Evolutionary conservation across 2,888 invertebrate genomes (phyloP).

Genomic region (Stictocephala bisonia): DNA sequence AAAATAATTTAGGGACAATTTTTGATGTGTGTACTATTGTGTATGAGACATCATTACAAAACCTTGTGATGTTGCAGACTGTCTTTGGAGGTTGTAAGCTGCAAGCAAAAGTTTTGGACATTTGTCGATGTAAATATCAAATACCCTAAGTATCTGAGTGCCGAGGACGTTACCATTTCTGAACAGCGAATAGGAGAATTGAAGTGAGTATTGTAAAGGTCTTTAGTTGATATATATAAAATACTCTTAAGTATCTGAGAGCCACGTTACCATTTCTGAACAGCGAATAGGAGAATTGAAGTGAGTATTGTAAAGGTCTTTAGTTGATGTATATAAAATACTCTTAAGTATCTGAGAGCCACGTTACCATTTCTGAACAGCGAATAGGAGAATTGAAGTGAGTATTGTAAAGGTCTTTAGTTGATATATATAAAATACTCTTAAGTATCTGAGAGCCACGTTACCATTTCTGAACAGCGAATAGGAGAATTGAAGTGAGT

Average conservation of each 20-base stretch:
- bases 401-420: slow-evolving; percentile 16
- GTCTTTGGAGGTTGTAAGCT: slow-evolving; percentile 9
- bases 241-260: not conserved
- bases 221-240: slow-evolving; percentile 5
- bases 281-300: slow-evolving; percentile 15
- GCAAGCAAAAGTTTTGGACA: slow-evolving; percentile 11
- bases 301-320: slow-evolving; percentile 27
- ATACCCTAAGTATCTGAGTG: not conserved
- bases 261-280: not conserved
- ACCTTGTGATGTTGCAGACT: too few relatives aligned
- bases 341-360: not conserved
- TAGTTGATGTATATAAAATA: slow-evolving; percentile 8
- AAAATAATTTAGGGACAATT: too few relatives aligned
- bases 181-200: slow-evolving; percentile 9
- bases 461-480: slow-evolving; percentile 4
- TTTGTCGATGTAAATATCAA: slow-evolving; percentile 16
- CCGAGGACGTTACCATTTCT: not conserved
- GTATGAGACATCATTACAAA: too few relatives aligned
- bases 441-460: not conserved
- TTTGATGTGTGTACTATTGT: too few relatives aligned
- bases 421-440: slow-evolving; percentile 12
- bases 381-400: slow-evolving; percentile 15
- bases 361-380: slow-evolving; percentile 7
- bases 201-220: slow-evolving; percentile 28
- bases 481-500: slow-evolving; percentile 25